These are phyloP conservation scores for Nebria salina DNA, from an alignment of 2,888 invertebrate species.

Conservation along the genomic window DNA sequence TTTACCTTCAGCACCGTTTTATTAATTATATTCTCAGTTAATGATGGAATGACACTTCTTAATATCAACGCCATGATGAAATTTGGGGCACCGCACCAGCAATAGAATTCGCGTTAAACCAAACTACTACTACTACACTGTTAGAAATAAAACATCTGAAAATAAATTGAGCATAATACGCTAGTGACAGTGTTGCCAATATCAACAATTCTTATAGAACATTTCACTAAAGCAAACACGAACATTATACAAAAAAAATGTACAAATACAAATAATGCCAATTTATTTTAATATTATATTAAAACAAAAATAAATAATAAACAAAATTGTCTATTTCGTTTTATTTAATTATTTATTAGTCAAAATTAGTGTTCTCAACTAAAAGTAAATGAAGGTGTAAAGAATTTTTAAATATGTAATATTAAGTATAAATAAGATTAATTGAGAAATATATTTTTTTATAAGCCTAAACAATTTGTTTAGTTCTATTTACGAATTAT, in stretches of 20 bases:
- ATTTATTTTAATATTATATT: no score
- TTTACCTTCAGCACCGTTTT: slow-evolving; percentile 79
- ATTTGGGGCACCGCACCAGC: not conserved
- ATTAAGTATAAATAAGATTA: no score
- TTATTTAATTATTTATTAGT: no score
- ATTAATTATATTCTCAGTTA: slow-evolving; percentile 75
- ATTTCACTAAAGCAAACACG: not conserved
- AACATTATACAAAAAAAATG: not conserved
- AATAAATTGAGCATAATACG: not conserved
- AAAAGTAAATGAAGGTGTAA: no score
- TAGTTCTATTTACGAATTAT: no score
- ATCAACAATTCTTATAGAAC: no score
- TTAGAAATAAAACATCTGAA: not conserved
- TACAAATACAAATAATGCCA: not conserved
- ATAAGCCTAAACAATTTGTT: no score
- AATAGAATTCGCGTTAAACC: not conserved
- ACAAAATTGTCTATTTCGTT: no score
- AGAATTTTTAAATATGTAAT: no score
- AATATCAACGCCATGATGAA: slow-evolving; percentile 78
- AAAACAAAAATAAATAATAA: no score
- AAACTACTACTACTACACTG: not conserved
- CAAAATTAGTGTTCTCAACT: no score
- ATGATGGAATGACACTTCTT: slow-evolving; percentile 69
- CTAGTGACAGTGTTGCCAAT: not conserved
- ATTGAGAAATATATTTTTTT: no score